Percentiles rank a stretch among this genome's conserved stretches.
These are phyloP conservation scores for Plutomurus gul DNA, from an alignment of 1,140 invertebrate species.

Conservation along the genomic window DNA sequence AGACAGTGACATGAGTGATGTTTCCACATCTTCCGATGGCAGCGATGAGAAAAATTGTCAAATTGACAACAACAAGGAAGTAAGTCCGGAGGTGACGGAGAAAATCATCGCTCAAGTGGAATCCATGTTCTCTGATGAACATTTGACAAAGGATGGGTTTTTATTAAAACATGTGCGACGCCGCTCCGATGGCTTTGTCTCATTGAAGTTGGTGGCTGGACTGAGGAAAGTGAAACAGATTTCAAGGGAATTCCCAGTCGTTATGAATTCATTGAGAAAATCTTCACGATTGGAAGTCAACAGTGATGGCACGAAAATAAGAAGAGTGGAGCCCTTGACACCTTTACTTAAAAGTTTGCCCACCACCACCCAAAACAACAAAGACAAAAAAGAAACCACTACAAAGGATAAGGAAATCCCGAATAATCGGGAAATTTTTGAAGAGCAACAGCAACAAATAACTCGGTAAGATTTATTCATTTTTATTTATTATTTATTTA, in stretches of 20 bases:
- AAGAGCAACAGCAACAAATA: neutral
- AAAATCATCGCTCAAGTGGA: conserved; percentile 83
- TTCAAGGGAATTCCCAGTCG: conserved; percentile 87
- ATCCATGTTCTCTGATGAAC: conserved; percentile 93
- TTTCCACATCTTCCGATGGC: conserved; percentile 41
- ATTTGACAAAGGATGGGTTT: conserved; percentile 93
- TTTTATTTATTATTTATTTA: neutral
- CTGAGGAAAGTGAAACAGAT: conserved; percentile 90
- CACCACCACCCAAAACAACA: conserved; percentile 45
- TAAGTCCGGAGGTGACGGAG: conserved; percentile 66
- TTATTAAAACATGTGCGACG: conserved; percentile 89
- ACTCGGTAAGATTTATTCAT: conserved; percentile 27
- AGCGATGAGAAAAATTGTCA: neutral
- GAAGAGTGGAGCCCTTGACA: conserved; percentile 80
- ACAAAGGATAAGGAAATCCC: conserved; percentile 40
- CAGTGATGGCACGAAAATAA: conserved; percentile 85
- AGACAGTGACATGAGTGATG: conserved; percentile 47
- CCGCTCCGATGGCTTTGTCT: conserved; percentile 94
- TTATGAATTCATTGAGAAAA: conserved; percentile 56
- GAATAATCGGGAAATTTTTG: neutral
- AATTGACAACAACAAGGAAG: neutral
- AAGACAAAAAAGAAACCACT: conserved; percentile 4
- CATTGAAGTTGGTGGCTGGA: conserved; percentile 89
- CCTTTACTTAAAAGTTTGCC: conserved; percentile 85
- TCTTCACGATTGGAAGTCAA: conserved; percentile 88